phyloP scores from a whole-genome alignment of 1,140 invertebrate genomes.

The Episyrphus balteatus region DNA sequence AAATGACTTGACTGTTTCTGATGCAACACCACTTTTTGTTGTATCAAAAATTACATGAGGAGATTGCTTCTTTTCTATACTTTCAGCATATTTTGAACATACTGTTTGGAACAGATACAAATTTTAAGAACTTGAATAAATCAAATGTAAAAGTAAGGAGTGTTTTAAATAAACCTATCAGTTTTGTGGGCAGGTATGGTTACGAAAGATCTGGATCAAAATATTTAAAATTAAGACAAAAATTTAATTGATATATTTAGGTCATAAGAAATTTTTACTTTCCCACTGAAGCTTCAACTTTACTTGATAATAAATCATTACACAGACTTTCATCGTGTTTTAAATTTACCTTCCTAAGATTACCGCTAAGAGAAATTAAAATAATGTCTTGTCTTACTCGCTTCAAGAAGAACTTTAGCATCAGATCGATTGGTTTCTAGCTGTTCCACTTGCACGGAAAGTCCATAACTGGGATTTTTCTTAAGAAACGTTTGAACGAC shows the following conservation, averaged over 20 bases:
- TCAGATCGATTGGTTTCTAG: conserved; percentile 53
- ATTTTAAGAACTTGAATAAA: conserved; percentile 4
- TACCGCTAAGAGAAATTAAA: too few relatives aligned
- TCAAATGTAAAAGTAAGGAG: too few relatives aligned
- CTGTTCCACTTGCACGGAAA: conserved; percentile 50
- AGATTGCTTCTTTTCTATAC: conserved; percentile 45
- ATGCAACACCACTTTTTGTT: conserved; percentile 61
- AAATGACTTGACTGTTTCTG: conserved; percentile 73
- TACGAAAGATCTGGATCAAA: too few relatives aligned
- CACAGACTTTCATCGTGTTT: too few relatives aligned
- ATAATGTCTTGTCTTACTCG: conserved; percentile 37
- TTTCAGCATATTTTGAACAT: conserved; percentile 55
- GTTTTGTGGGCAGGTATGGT: too few relatives aligned
- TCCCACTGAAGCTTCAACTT: too few relatives aligned
- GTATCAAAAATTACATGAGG: conserved; percentile 72
- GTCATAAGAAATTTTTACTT: too few relatives aligned
- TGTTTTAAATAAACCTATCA: too few relatives aligned
- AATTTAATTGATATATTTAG: too few relatives aligned
- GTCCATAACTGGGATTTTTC: conserved; percentile 50
- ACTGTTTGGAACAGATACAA: conserved; percentile 37
- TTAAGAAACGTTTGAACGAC: conserved; percentile 55
- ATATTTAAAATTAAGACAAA: too few relatives aligned
- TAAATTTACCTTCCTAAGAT: too few relatives aligned
- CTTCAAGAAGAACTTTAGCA: conserved; percentile 51
- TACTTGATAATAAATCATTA: too few relatives aligned